Evolutionary conservation across 2,888 invertebrate genomes (phyloP).

Genomic region (Himalopsyche tibetana): DNA sequence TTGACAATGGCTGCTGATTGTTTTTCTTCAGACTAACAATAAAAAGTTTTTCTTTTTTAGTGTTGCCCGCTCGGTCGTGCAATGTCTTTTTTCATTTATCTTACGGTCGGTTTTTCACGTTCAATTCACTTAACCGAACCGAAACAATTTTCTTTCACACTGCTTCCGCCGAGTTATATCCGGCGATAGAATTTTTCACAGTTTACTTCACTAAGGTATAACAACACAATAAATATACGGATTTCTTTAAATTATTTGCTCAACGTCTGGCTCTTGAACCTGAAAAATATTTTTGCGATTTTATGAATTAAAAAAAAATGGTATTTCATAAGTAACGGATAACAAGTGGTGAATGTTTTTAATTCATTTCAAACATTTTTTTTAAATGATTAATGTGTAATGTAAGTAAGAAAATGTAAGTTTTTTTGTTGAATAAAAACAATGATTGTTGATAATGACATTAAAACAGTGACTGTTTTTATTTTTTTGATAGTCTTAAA

Average conservation of each 20-base stretch:
- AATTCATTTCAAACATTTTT: no score
- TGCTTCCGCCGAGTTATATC: background rate
- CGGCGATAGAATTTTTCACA: background rate
- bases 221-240: background rate
- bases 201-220: background rate
- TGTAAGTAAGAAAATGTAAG: no score
- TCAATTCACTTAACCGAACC: slow-evolving; percentile 34
- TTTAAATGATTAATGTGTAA: no score
- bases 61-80: background rate
- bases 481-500: no score
- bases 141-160: slow-evolving; percentile 2
- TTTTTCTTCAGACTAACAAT: background rate
- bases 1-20: background rate
- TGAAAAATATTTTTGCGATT: no score
- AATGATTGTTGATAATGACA: no score
- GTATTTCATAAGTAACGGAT: no score
- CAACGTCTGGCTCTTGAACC: background rate
- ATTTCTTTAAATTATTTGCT: background rate
- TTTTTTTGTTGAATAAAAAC: no score
- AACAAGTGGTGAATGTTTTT: no score
- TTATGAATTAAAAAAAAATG: no score
- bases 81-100: slow-evolving; percentile 27
- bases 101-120: slow-evolving; percentile 5
- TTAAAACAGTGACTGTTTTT: no score
- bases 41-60: background rate